phyloP scores from a whole-genome alignment of 2,113 vertebrate species.

The Notarius lentiginosus region DNA sequence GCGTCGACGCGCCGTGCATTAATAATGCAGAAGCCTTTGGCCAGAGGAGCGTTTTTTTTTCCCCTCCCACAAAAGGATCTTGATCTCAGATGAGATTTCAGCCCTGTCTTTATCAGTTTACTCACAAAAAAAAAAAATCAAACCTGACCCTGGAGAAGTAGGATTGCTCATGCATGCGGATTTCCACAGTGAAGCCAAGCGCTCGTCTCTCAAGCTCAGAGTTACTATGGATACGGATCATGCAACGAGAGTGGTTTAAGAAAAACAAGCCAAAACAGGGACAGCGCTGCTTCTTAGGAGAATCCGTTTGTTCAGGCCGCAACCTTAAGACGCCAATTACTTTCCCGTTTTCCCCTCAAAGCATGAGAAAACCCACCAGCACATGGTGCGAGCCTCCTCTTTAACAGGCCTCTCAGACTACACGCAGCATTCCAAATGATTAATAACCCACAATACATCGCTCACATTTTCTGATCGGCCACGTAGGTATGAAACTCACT shows the following conservation, averaged over 20 bases:
- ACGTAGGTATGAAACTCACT: not conserved
- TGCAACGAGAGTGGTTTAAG: not conserved
- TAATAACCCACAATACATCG: not conserved
- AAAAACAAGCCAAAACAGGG: constrained; percentile 22
- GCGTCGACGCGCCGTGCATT: constrained; percentile 31
- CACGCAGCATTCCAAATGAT: not conserved
- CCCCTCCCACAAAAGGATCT: not conserved
- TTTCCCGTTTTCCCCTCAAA: not conserved
- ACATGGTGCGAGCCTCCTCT: not conserved
- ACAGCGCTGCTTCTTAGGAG: constrained; percentile 9
- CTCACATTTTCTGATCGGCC: not conserved
- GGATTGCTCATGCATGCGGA: constrained; percentile 9
- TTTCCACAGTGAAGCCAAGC: constrained; percentile 18
- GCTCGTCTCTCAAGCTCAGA: constrained; percentile 34
- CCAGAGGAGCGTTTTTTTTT: not conserved
- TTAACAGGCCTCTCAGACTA: not conserved
- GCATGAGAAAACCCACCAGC: not conserved
- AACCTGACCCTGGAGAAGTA: constrained; percentile 11
- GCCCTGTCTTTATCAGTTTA: not conserved
- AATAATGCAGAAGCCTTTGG: constrained; percentile 29
- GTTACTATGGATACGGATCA: constrained; percentile 52
- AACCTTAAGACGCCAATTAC: not conserved
- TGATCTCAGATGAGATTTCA: constrained; percentile 20
- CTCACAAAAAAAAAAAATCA: not conserved
- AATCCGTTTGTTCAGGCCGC: not conserved